Percentiles rank a stretch among this genome's conserved stretches.
These are phyloP conservation scores for Pollenia labialis DNA, from an alignment of 2,888 invertebrate species.

Conservation along the genomic window DNA sequence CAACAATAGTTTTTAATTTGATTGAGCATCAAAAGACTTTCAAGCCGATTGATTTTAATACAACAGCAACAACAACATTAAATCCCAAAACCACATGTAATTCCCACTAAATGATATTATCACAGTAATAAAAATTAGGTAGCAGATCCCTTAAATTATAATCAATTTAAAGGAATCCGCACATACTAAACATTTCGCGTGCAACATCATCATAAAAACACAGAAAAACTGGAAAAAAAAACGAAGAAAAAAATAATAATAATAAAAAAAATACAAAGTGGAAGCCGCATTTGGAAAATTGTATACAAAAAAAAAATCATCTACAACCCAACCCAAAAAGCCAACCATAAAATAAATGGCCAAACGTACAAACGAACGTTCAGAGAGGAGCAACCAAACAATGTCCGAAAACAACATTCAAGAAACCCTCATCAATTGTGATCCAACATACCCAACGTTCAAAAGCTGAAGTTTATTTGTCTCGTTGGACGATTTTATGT, in stretches of 20 bases:
- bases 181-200: constrained; percentile 74
- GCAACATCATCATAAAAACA: constrained; percentile 74
- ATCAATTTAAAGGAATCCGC: constrained; percentile 74
- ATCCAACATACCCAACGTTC: constrained; percentile 54
- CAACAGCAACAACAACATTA: constrained; percentile 32
- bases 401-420: constrained; percentile 43
- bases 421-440: constrained; percentile 70
- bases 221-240: constrained; percentile 62
- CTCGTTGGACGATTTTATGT: constrained; percentile 71
- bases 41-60: constrained; percentile 48
- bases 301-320: constrained; percentile 46
- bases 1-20: constrained; percentile 58
- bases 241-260: constrained; percentile 40
- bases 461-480: constrained; percentile 72
- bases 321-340: constrained; percentile 74
- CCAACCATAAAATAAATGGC: constrained; percentile 60
- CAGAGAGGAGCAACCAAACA: constrained; percentile 24
- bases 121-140: constrained; percentile 70
- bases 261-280: constrained; percentile 69
- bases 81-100: constrained; percentile 66
- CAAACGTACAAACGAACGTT: constrained; percentile 25
- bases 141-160: constrained; percentile 73
- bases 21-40: constrained; percentile 61
- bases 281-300: constrained; percentile 72
- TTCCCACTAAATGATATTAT: constrained; percentile 72